Percentiles rank a stretch among this genome's conserved stretches.
Conservation (phyloP, 2,797 vertebrate species). For the Falco berigora region DNA sequence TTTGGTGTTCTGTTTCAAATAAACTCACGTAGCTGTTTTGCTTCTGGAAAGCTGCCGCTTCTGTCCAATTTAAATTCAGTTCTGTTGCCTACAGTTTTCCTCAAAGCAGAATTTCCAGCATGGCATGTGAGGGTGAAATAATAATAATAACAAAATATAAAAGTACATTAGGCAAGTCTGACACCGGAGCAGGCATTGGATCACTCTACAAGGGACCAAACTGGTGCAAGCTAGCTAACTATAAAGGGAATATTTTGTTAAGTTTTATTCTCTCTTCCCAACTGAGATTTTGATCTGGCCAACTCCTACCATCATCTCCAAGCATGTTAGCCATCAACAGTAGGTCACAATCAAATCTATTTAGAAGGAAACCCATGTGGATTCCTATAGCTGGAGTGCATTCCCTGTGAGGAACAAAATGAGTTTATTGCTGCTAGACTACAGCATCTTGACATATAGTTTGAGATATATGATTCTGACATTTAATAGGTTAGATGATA, state of each 20-base stretch:
- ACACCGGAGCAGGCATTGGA: neutral
- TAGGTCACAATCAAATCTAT: slow-evolving; percentile 16
- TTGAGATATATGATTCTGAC: slow-evolving; percentile 73
- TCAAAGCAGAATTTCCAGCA: neutral
- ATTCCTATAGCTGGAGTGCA: neutral
- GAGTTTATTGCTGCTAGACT: slow-evolving; percentile 51
- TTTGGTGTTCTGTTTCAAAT: neutral
- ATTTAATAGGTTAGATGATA: slow-evolving; percentile 75
- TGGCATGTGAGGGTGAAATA: neutral
- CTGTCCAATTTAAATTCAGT: neutral
- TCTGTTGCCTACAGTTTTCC: neutral
- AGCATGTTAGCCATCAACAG: neutral
- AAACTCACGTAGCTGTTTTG: neutral
- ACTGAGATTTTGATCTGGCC: neutral
- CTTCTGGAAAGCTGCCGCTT: neutral
- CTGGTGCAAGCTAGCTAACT: neutral
- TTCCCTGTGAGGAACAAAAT: slow-evolving; percentile 17
- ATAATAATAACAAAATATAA: neutral
- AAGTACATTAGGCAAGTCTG: neutral
- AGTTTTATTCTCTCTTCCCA: neutral
- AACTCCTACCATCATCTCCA: neutral
- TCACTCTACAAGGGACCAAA: neutral
- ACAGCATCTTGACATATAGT: slow-evolving; percentile 60
- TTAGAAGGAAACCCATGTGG: neutral
- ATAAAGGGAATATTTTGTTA: neutral